Percentiles rank a stretch among this genome's conserved stretches.
These are phyloP conservation scores for Amphipyra berbera DNA, from an alignment of 2,888 invertebrate genomes.

Conservation along the genomic window DNA sequence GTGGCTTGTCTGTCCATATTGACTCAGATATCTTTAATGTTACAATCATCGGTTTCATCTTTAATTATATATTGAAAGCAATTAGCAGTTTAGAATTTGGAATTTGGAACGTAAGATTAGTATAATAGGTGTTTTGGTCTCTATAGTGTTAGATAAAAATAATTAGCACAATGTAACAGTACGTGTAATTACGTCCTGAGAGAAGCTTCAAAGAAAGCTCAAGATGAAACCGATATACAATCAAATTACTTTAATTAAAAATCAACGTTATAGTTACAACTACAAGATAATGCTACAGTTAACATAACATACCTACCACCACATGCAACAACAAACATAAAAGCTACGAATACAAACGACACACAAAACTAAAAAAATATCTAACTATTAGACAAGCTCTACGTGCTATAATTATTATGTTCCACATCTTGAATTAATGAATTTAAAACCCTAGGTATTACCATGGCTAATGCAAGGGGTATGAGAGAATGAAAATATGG, in stretches of 20 bases:
- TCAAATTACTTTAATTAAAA: conserved; percentile 61
- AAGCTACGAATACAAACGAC: conserved; percentile 67
- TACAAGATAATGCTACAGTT: conserved; percentile 59
- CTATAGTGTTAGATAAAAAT: conserved; percentile 28
- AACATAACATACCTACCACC: conserved; percentile 72
- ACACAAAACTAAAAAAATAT: conserved; percentile 70
- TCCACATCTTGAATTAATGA: conserved; percentile 63
- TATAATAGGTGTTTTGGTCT: conserved; percentile 25
- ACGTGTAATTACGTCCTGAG: conserved; percentile 38
- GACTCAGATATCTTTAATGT: conserved; percentile 54
- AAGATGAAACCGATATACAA: conserved; percentile 73
- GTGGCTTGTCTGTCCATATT: conserved; percentile 68
- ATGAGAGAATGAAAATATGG: conserved; percentile 70
- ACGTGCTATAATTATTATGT: conserved; percentile 71
- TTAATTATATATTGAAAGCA: conserved; percentile 45
- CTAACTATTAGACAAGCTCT: conserved; percentile 79
- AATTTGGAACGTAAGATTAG: conserved; percentile 35
- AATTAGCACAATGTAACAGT: conserved; percentile 38
- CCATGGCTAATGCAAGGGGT: conserved; percentile 70
- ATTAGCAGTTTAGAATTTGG: conserved; percentile 41
- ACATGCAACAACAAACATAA: conserved; percentile 82
- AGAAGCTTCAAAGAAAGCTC: conserved; percentile 51
- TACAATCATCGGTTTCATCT: conserved; percentile 61
- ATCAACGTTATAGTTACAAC: conserved; percentile 55
- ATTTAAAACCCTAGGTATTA: conserved; percentile 67